Evolutionary conservation across 2,113 vertebrate genomes (phyloP).

Genomic region (Tor tambroides): DNA sequence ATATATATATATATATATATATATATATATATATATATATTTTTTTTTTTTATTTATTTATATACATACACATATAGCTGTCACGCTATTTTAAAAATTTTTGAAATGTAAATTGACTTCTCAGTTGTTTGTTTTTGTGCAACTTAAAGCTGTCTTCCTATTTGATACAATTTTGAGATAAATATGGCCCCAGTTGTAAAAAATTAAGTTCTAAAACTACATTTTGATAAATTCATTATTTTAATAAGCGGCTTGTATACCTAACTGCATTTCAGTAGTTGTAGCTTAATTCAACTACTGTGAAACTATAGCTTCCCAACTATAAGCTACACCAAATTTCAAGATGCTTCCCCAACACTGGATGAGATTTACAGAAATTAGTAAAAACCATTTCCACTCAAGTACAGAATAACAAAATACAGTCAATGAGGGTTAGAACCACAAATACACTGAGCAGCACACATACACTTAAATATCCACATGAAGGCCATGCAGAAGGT

Average conservation of each 20-base stretch:
- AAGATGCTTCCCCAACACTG: slow-evolving; percentile 21
- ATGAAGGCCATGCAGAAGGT: slow-evolving; percentile 65
- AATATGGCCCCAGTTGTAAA: neutral
- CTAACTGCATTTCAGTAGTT: neutral
- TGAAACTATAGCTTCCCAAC: neutral
- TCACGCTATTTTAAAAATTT: no score
- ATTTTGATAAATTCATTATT: neutral
- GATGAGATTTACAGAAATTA: neutral
- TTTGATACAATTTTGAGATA: no score
- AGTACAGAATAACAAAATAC: neutral
- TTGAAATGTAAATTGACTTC: no score
- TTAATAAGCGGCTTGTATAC: neutral
- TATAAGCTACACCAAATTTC: neutral
- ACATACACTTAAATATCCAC: slow-evolving; percentile 41
- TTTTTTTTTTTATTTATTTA: no score
- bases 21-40: no score
- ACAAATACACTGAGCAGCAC: slow-evolving; percentile 10
- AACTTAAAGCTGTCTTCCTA: neutral
- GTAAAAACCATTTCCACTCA: slow-evolving; percentile 5
- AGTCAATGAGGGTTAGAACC: slow-evolving; percentile 41
- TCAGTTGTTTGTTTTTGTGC: neutral
- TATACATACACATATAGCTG: no score
- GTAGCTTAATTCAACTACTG: neutral
- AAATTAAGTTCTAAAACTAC: neutral
- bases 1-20: no score